A percentile compares a stretch with the other conserved stretches of the same genome.
These are phyloP conservation scores for Eretmocerus hayati DNA, from an alignment of 2,888 invertebrate genomes.

Conservation along the genomic window DNA sequence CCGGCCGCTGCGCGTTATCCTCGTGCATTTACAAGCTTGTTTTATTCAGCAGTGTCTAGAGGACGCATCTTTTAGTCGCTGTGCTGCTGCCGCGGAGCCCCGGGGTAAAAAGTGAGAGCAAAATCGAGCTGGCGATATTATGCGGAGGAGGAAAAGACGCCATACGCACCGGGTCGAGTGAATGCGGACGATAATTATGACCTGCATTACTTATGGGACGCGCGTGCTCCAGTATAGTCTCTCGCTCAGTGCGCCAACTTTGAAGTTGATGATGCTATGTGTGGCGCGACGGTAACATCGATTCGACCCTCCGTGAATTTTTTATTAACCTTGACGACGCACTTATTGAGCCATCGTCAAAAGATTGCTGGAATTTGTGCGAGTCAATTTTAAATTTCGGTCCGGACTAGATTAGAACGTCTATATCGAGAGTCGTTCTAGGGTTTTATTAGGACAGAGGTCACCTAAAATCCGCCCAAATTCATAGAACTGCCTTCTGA, in stretches of 20 bases:
- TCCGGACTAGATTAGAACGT: no score
- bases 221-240: not conserved
- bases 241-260: not conserved
- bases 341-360: no score
- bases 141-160: conserved; percentile 25
- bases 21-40: conserved; percentile 29
- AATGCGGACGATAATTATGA: conserved; percentile 39
- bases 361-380: no score
- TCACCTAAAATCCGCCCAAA: no score
- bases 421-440: no score
- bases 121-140: conserved; percentile 39
- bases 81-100: conserved; percentile 20
- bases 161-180: conserved; percentile 22
- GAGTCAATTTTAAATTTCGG: no score
- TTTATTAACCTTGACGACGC: no score
- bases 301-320: not conserved
- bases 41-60: conserved; percentile 39
- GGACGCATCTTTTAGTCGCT: no score
- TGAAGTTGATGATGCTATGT: not conserved
- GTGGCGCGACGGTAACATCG: not conserved
- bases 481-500: no score
- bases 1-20: no score
- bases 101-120: conserved; percentile 8
- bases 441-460: no score
- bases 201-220: conserved; percentile 39